Evolutionary conservation across 2,797 vertebrate species (phyloP).

Genomic region (Gadopsis bispinosus): DNA sequence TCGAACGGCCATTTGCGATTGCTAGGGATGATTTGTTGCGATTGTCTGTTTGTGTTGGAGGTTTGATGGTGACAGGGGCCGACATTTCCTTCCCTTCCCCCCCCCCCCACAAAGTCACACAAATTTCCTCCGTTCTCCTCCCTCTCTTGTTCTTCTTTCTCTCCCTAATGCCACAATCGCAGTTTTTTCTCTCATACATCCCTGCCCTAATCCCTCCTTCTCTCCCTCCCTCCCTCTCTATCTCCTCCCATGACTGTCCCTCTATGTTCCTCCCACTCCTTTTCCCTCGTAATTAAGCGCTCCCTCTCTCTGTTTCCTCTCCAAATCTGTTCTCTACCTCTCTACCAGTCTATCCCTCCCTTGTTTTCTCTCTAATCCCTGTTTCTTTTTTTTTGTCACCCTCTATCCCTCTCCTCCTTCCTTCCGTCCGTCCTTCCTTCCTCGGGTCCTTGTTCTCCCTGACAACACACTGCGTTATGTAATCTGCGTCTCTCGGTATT

Average conservation of each 20-base stretch:
- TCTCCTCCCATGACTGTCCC: conserved; percentile 26
- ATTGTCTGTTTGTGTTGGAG: conserved; percentile 38
- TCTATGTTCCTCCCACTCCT: conserved; percentile 42
- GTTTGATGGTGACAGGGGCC: conserved; percentile 28
- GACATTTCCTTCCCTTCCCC: background rate
- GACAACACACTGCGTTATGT: conserved; percentile 77
- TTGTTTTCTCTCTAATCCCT: conserved; percentile 47
- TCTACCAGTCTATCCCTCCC: conserved; percentile 31
- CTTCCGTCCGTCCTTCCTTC: conserved; percentile 10
- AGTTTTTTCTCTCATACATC: conserved; percentile 39
- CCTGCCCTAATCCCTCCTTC: conserved; percentile 53
- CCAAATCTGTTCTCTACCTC: conserved; percentile 52
- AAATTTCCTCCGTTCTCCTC: conserved; percentile 33
- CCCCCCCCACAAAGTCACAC: background rate
- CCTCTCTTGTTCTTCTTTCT: conserved; percentile 28
- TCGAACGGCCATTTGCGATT: conserved; percentile 23
- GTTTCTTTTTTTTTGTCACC: conserved; percentile 28
- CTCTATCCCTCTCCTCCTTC: background rate
- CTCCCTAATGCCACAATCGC: conserved; percentile 48
- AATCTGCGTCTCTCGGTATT: conserved; percentile 77
- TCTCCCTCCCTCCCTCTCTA: background rate
- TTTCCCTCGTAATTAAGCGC: conserved; percentile 66
- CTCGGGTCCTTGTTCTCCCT: conserved; percentile 75
- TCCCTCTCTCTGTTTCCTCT: conserved; percentile 38
- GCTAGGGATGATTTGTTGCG: conserved; percentile 32